phyloP scores from a whole-genome alignment of 1,140 invertebrate species.

The Helicoverpa armigera region DNA sequence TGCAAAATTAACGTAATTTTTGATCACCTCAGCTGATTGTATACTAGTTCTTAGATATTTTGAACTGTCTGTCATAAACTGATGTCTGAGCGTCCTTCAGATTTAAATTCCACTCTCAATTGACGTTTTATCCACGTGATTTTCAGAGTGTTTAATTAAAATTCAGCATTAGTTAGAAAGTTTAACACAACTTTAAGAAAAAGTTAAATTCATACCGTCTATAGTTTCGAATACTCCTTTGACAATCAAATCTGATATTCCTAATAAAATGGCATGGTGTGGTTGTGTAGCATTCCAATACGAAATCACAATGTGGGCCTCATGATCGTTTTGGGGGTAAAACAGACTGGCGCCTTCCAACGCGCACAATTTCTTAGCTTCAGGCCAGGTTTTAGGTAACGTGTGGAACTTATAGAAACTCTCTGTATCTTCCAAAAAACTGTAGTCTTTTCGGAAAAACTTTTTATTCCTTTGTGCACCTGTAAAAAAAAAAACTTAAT shows the following conservation, averaged over 20 bases:
- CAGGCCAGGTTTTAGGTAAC: slow-evolving; percentile 63
- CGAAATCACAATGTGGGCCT: slow-evolving; percentile 61
- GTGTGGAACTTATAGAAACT: slow-evolving; percentile 75
- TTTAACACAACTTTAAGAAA: too few species aligned
- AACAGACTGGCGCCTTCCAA: slow-evolving; percentile 74
- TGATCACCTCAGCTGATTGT: too few species aligned
- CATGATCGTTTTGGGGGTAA: slow-evolving; percentile 68
- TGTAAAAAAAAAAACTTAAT: slow-evolving; percentile 39
- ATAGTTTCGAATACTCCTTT: slow-evolving; percentile 75
- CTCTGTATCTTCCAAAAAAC: slow-evolving; percentile 54
- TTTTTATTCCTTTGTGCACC: slow-evolving; percentile 55
- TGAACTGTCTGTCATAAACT: too few species aligned
- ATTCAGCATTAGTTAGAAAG: too few species aligned
- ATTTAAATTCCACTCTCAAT: too few species aligned
- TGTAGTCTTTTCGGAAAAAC: slow-evolving; percentile 67
- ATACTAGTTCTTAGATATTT: too few species aligned
- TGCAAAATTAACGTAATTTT: too few species aligned
- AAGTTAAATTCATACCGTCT: slow-evolving; percentile 58
- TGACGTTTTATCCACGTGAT: too few species aligned
- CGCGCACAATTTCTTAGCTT: slow-evolving; percentile 66
- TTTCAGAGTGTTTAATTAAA: too few species aligned
- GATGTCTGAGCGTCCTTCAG: too few species aligned
- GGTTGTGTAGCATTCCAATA: slow-evolving; percentile 70
- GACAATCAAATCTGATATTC: slow-evolving; percentile 66
- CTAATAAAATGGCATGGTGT: slow-evolving; percentile 64